phyloP scores from a whole-genome alignment of 2,113 vertebrate species.

The Sorex fumeus region DNA sequence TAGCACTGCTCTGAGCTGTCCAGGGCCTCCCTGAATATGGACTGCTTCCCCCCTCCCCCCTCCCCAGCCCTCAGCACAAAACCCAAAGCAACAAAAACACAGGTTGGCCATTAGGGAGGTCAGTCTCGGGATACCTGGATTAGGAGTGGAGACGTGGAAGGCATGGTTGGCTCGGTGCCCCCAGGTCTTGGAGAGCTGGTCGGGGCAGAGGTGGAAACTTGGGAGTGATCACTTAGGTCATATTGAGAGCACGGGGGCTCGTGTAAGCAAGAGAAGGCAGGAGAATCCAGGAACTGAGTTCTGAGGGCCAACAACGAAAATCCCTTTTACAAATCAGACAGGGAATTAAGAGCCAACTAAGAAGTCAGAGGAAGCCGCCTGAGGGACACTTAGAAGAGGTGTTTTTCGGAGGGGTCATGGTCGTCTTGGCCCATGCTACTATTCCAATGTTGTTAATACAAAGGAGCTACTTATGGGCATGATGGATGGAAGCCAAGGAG shows the following conservation, averaged over 20 bases:
- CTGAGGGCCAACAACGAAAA: background rate
- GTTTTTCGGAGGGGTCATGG: background rate
- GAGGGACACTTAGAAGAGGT: background rate
- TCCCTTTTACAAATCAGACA: background rate
- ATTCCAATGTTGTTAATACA: too few relatives aligned
- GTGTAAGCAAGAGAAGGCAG: background rate
- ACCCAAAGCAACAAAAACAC: background rate
- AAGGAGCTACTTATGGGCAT: background rate
- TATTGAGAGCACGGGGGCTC: background rate
- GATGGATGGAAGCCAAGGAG: background rate
- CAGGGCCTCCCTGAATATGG: too few relatives aligned
- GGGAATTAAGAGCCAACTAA: background rate
- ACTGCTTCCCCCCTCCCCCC: too few relatives aligned
- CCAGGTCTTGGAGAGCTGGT: background rate
- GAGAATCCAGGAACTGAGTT: background rate
- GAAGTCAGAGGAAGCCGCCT: background rate
- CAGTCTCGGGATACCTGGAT: background rate
- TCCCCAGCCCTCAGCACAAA: too few relatives aligned
- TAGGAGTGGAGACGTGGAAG: conserved; percentile 5
- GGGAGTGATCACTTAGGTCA: background rate
- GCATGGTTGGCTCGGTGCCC: background rate
- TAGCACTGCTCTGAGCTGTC: too few relatives aligned
- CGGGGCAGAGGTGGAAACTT: background rate
- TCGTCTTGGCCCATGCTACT: background rate
- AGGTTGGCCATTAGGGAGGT: background rate